A percentile compares a stretch with the other conserved stretches of the same genome.
phyloP scores from a whole-genome alignment of 2,888 invertebrate genomes.

The Campoplex capitator region DNA sequence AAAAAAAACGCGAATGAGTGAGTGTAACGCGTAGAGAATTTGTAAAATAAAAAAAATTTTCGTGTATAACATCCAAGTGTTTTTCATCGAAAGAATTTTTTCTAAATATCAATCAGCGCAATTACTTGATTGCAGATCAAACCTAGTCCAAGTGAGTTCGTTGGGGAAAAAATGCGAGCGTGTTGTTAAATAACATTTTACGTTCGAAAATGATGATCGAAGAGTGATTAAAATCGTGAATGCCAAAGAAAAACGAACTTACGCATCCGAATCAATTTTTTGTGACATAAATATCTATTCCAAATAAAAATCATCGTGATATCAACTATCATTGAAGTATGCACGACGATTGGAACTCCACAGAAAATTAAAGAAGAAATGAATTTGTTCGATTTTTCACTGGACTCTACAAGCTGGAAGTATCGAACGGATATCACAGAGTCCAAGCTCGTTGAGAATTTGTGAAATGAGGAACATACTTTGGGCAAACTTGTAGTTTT shows the following conservation, averaged over 20 bases:
- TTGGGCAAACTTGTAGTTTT: conserved; percentile 29
- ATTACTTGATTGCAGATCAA: background rate
- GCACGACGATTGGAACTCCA: background rate
- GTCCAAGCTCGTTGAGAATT: conserved; percentile 47
- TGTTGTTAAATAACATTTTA: background rate
- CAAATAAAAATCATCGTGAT: background rate
- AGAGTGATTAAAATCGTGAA: background rate
- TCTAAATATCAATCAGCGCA: background rate
- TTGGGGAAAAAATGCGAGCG: no score
- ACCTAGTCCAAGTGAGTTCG: no score
- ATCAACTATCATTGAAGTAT: background rate
- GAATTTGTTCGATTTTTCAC: conserved; percentile 32
- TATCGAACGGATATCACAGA: conserved; percentile 52
- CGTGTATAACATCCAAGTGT: background rate
- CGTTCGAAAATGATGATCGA: background rate
- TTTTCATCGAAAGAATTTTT: no score
- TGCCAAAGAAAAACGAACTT: background rate
- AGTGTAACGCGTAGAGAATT: background rate
- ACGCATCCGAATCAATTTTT: background rate
- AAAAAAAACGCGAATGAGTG: background rate
- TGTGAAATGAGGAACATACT: conserved; percentile 28
- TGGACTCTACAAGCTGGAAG: conserved; percentile 28
- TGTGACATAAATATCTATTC: background rate
- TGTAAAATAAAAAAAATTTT: background rate
- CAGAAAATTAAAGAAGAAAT: conserved; percentile 16